Base-by-base conservation (phyloP, 2,888 invertebrate species). In the Colostygia pectinataria region DNA sequence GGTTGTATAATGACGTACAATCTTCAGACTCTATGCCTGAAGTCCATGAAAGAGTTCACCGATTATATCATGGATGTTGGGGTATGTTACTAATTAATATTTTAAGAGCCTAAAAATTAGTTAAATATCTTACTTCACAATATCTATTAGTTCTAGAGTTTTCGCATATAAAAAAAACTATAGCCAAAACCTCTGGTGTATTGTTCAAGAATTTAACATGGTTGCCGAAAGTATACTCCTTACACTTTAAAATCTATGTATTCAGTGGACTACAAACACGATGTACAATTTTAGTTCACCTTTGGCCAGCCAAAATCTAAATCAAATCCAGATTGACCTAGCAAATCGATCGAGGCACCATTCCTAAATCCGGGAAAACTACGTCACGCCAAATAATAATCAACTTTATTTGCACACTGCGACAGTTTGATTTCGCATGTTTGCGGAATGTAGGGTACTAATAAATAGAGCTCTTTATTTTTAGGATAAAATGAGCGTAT, bases 1-100 rank as follows among this genome's bases (percentile, higher is more conserved):
- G 95, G 95, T 0, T 94, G 95, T 18, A 90, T 98, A 28, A 98
- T 98, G 98, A 96, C 97, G 0, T 94, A 94, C 64, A 96, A 97
- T 66, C 84, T 98, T 46, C 97, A 97, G 76, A 93, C 93, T 13
- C 79, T 98, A 23, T 96, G 96, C 60, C 86, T 97, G 29, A 92
- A 94, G 63, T 97, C 97, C 2, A 92, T 98, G 66, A 87, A 92
- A 37, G 95, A 95, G 57, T 98, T 93, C 71, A 93, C 95, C 0
- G 88, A 94, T 38, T 96, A 95, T 60, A 91, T 98, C 24, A 91
- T 94, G 58, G 95, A 95, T 71, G 93, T 94, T 59, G 93, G 93
- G 72, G 97, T 97, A 91, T 71, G 84, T 43, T 2, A 25, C 4
- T 7, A 20, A 20, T 1, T 20, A 20, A 1, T 15, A 4, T 15